phyloP scores from a whole-genome alignment of 1,140 invertebrate genomes.

The Pseudobourletiella spinata region DNA sequence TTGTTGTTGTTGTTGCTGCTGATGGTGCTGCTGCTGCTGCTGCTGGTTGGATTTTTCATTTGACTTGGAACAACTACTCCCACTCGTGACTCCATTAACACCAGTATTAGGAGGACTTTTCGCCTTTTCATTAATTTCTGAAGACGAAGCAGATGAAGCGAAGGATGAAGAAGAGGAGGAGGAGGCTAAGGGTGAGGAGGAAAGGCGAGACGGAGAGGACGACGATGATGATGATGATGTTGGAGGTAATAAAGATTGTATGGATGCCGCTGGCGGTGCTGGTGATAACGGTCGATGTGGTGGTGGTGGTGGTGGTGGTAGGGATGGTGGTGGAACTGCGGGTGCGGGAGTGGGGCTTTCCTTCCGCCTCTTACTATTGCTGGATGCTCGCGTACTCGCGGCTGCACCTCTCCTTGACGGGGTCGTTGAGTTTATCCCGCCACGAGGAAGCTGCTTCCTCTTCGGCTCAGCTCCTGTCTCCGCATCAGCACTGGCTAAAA shows the following conservation, averaged over 20 bases:
- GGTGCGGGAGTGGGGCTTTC: not conserved
- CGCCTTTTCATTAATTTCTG: not conserved
- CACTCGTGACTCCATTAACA: not conserved
- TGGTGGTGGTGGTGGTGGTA: not conserved
- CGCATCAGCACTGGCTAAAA: slow-evolving; percentile 1
- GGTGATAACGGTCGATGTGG: not conserved
- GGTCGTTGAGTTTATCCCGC: not conserved
- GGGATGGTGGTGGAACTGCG: too few relatives aligned
- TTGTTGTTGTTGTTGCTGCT: too few relatives aligned
- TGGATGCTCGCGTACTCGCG: too few relatives aligned
- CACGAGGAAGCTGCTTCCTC: not conserved
- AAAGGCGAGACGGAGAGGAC: too few relatives aligned
- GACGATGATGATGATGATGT: not conserved
- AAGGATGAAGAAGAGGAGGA: too few relatives aligned
- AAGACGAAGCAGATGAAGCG: too few relatives aligned
- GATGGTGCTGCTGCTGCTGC: too few relatives aligned
- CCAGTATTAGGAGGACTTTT: not conserved
- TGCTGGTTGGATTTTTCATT: not conserved
- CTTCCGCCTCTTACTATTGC: not conserved
- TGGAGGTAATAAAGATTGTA: too few relatives aligned
- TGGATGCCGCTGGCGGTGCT: not conserved
- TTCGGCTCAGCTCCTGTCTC: slow-evolving; percentile 1
- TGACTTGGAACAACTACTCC: not conserved
- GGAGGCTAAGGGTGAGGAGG: too few relatives aligned
- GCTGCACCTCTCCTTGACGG: not conserved